A percentile compares a stretch with the other conserved stretches of the same genome.
These are phyloP conservation scores for Hephaestus fuliginosus DNA, from an alignment of 2,797 vertebrate genomes.

Conservation along the genomic window DNA sequence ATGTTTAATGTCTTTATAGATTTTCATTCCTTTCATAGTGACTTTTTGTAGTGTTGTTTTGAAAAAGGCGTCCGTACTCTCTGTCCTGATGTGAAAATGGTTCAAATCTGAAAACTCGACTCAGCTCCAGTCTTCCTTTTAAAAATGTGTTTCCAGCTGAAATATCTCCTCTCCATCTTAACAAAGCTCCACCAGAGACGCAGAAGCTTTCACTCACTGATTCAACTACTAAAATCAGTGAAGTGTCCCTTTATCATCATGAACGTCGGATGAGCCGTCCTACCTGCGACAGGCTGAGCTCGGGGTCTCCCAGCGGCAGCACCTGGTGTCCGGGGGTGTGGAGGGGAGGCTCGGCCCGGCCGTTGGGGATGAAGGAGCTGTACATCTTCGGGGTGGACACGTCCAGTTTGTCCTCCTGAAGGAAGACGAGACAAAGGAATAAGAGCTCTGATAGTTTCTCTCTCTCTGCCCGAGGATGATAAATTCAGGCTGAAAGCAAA, in stretches of 20 bases:
- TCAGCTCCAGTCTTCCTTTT: too few species aligned
- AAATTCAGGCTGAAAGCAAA: background rate
- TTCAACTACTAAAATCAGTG: too few species aligned
- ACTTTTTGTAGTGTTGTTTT: too few species aligned
- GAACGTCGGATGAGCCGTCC: background rate
- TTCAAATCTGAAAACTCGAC: too few species aligned
- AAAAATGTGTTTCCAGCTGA: too few species aligned
- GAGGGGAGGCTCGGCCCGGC: slow-evolving; percentile 62
- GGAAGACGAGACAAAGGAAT: background rate
- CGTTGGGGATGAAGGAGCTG: slow-evolving; percentile 81
- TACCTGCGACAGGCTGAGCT: slow-evolving; percentile 81
- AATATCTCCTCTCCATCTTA: too few species aligned
- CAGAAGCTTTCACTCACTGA: too few species aligned
- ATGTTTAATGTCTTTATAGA: background rate
- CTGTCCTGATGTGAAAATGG: too few species aligned
- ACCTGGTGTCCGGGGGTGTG: slow-evolving; percentile 50
- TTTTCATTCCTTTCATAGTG: too few species aligned
- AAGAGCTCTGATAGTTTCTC: background rate
- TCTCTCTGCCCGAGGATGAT: background rate
- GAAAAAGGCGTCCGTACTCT: too few species aligned
- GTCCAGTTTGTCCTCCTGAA: slow-evolving; percentile 80
- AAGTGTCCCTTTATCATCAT: too few species aligned
- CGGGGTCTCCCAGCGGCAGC: slow-evolving; percentile 66
- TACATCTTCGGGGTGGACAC: slow-evolving; percentile 82
- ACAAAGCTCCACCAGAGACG: too few species aligned